phyloP scores from a whole-genome alignment of 1,140 invertebrate genomes.

The Drosophila takahashii region DNA sequence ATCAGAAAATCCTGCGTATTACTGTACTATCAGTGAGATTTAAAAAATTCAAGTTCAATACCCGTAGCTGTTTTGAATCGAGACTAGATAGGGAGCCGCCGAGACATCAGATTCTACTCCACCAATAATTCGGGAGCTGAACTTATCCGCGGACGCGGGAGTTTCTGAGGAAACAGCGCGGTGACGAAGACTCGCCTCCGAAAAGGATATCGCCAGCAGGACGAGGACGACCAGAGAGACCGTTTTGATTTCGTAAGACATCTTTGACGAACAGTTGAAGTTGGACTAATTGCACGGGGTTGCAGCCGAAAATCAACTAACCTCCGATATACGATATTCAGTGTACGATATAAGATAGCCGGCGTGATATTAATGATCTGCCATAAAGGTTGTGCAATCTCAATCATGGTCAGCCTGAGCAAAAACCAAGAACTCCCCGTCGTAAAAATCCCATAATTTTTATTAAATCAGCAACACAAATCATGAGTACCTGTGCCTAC shows the following conservation, averaged over 20 bases:
- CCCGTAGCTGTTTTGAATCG: conserved; percentile 65
- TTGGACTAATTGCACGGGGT: conserved; percentile 50
- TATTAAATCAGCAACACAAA: conserved; percentile 47
- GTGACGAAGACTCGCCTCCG: conserved; percentile 18
- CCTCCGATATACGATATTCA: conserved; percentile 39
- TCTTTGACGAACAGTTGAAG: conserved; percentile 44
- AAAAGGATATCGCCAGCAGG: conserved; percentile 32
- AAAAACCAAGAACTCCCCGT: conserved; percentile 30
- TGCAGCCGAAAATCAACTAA: conserved; percentile 31
- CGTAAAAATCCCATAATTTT: conserved; percentile 61
- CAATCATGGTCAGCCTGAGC: conserved; percentile 35
- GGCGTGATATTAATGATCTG: conserved; percentile 61
- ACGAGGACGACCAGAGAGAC: conserved; percentile 17
- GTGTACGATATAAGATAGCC: conserved; percentile 36
- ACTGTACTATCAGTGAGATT: not conserved
- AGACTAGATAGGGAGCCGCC: conserved; percentile 84
- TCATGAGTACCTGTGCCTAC: conserved; percentile 12
- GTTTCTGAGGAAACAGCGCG: conserved; percentile 1
- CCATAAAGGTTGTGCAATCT: conserved; percentile 53
- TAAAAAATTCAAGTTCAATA: not conserved
- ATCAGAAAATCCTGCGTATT: not conserved
- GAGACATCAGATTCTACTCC: conserved; percentile 78
- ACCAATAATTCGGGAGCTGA: conserved; percentile 79
- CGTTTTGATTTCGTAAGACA: conserved; percentile 52
- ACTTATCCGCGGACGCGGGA: not conserved